These are phyloP conservation scores for Ascaphus truei DNA, from an alignment of 2,113 vertebrate genomes.

Conservation along the genomic window DNA sequence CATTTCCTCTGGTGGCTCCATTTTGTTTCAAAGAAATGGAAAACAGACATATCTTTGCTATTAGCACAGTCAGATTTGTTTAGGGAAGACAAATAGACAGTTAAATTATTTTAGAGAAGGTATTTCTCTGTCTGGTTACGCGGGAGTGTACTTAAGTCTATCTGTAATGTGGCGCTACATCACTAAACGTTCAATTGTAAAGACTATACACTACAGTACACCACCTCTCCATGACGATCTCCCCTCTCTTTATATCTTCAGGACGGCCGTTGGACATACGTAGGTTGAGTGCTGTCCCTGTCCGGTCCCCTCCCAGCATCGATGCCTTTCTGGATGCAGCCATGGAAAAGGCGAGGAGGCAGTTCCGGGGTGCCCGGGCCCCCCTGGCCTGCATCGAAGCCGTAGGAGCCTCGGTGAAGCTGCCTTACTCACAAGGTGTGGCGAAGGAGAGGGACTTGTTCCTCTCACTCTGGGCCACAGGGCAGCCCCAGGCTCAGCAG, in stretches of 20 bases:
- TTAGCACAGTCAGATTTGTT: no score
- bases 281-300: constrained; percentile 58
- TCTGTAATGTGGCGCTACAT: no score
- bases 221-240: no score
- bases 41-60: no score
- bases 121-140: no score
- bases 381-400: constrained; percentile 77
- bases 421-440: constrained; percentile 68
- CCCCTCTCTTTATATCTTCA: constrained; percentile 36
- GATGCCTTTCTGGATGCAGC: constrained; percentile 62
- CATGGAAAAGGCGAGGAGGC: constrained; percentile 53
- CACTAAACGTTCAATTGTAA: no score
- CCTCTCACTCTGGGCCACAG: constrained; percentile 62
- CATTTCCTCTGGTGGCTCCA: no score
- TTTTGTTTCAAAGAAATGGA: no score
- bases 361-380: constrained; percentile 67
- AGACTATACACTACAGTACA: no score
- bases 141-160: no score
- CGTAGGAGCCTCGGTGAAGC: constrained; percentile 61
- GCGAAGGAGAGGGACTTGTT: constrained; percentile 69
- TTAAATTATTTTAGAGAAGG: no score
- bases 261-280: constrained; percentile 60
- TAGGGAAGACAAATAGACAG: no score
- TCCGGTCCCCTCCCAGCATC: constrained; percentile 52
- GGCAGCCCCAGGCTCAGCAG: constrained; percentile 78